These are phyloP conservation scores for Ormyrus labotus DNA, from an alignment of 2,888 invertebrate species.

Conservation along the genomic window DNA sequence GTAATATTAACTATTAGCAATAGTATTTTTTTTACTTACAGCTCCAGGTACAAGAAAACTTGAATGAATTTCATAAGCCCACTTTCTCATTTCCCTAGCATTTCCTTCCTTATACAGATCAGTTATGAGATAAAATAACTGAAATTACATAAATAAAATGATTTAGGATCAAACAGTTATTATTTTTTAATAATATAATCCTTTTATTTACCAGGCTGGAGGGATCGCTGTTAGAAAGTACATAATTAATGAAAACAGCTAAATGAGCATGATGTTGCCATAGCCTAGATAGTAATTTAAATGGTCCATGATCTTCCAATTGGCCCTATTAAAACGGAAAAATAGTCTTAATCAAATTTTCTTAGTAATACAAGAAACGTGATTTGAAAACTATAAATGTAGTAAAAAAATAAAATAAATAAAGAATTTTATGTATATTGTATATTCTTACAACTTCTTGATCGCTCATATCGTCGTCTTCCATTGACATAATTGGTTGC, in stretches of 20 bases:
- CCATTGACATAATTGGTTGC: conserved; percentile 94
- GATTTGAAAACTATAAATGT: conserved; percentile 17
- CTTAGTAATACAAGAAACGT: conserved; percentile 17
- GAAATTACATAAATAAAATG: conserved; percentile 64
- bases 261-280: conserved; percentile 92
- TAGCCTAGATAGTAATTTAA: conserved; percentile 88
- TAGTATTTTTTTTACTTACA: conserved; percentile 77
- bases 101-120: conserved; percentile 92
- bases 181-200: background rate
- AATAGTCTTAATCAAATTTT: conserved; percentile 11
- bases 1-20: conserved; percentile 46
- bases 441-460: conserved; percentile 83
- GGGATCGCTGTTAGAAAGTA: conserved; percentile 89
- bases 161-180: background rate
- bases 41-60: conserved; percentile 95
- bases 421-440: background rate
- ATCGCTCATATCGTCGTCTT: conserved; percentile 94
- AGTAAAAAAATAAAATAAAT: too few species aligned
- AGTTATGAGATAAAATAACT: conserved; percentile 93
- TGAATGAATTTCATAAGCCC: conserved; percentile 99
- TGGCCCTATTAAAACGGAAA: conserved; percentile 78
- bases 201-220: conserved; percentile 79
- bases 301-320: conserved; percentile 91
- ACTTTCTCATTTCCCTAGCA: conserved; percentile 94
- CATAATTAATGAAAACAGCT: conserved; percentile 95